Conservation (phyloP, 2,797 vertebrate species). For the Hyperoplus lanceolatus region DNA sequence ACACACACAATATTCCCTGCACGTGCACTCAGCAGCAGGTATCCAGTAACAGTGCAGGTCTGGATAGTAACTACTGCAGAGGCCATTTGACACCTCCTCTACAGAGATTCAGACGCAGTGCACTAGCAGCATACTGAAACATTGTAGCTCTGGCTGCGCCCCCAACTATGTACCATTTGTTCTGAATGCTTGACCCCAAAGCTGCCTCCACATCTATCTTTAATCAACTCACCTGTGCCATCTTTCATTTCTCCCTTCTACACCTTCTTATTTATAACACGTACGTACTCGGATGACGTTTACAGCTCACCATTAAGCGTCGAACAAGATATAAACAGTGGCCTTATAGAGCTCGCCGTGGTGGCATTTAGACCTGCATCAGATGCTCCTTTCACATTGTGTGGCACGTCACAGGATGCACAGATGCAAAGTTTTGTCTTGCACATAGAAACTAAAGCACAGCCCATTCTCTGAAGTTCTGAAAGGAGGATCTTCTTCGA, state of each 20-base stretch:
- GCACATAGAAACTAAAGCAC: neutral
- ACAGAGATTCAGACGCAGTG: slow-evolving; percentile 57
- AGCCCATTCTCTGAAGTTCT: neutral
- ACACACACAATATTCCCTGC: neutral
- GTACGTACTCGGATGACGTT: neutral
- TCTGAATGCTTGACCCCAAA: slow-evolving; percentile 6
- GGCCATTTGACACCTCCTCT: slow-evolving; percentile 73
- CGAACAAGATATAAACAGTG: slow-evolving; percentile 4
- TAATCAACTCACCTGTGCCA: neutral
- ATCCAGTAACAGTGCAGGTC: slow-evolving; percentile 59
- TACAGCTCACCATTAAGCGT: slow-evolving; percentile 5
- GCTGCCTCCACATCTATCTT: neutral
- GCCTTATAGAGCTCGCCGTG: slow-evolving; percentile 6
- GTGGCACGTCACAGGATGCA: neutral
- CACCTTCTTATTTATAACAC: neutral
- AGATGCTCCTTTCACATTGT: neutral
- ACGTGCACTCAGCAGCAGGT: slow-evolving; percentile 51
- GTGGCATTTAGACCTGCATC: neutral
- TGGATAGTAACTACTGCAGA: slow-evolving; percentile 70
- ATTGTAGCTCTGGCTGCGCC: slow-evolving; percentile 26
- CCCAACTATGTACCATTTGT: slow-evolving; percentile 11
- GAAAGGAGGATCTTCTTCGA: neutral
- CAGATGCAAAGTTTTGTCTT: neutral
- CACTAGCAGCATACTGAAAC: slow-evolving; percentile 54
- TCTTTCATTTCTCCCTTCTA: neutral